Evolutionary conservation across 2,888 invertebrate species (phyloP).

Genomic region (Hydropsyche betteni): DNA sequence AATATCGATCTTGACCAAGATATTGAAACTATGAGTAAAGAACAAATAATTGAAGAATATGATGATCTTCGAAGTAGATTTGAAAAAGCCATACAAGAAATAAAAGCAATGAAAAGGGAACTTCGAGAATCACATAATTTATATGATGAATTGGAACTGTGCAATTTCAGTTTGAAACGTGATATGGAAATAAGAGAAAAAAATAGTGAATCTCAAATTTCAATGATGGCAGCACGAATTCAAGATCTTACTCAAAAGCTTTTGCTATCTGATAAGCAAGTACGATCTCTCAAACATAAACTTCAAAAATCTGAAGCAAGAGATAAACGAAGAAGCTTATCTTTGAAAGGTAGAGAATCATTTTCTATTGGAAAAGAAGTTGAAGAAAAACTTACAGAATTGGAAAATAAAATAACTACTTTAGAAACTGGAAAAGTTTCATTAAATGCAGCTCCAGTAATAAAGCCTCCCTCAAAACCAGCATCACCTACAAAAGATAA

Average conservation of each 20-base stretch:
- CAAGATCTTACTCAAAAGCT: conserved; percentile 86
- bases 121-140: conserved; percentile 81
- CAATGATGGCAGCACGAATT: conserved; percentile 83
- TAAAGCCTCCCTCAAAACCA: conserved; percentile 65
- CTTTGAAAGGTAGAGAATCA: conserved; percentile 84
- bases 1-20: conserved; percentile 81
- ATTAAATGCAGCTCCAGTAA: conserved; percentile 61
- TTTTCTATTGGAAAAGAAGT: conserved; percentile 83
- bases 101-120: conserved; percentile 83
- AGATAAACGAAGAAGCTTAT: conserved; percentile 82
- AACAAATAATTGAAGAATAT: conserved; percentile 82
- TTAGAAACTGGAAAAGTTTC: conserved; percentile 66
- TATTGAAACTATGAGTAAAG: conserved; percentile 77
- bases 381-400: conserved; percentile 83
- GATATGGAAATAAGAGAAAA: conserved; percentile 74
- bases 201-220: conserved; percentile 75
- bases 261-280: conserved; percentile 82
- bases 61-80: conserved; percentile 79
- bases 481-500: conserved; percentile 63
- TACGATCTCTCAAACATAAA: conserved; percentile 81
- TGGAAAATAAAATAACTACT: conserved; percentile 79
- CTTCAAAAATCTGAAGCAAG: conserved; percentile 79
- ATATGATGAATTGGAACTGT: conserved; percentile 81
- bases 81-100: conserved; percentile 84
- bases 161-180: conserved; percentile 78